Conservation (phyloP, 1,140 invertebrate species). For the Onthophagus taurus region DNA sequence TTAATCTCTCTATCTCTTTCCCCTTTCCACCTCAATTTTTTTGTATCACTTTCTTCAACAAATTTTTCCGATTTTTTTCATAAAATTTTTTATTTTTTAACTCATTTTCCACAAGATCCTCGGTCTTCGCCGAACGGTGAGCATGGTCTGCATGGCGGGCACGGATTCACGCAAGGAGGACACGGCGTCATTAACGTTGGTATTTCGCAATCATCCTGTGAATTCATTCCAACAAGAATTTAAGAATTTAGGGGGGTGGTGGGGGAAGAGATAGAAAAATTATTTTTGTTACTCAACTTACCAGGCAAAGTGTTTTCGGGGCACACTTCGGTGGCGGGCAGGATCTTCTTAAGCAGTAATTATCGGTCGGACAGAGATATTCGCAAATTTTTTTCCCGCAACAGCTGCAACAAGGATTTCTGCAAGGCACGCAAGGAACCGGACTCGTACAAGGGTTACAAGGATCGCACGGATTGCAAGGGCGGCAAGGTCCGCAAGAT, state of each 20-base stretch:
- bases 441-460: conserved; percentile 6
- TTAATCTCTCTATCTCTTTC: no score
- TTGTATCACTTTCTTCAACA: background rate
- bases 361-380: conserved; percentile 8
- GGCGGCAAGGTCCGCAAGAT: conserved; percentile 20
- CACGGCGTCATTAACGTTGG: conserved; percentile 9
- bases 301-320: conserved; percentile 7
- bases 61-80: conserved; percentile 14
- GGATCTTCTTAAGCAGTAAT: conserved; percentile 6
- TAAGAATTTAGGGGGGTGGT: no score
- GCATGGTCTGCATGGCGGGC: no score
- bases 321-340: conserved; percentile 8
- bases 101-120: no score
- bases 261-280: no score
- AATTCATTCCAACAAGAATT: no score
- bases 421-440: conserved; percentile 8
- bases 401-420: conserved; percentile 12
- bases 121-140: no score
- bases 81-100: conserved; percentile 14
- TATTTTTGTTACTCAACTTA: conserved; percentile 15
- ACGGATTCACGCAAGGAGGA: conserved; percentile 20
- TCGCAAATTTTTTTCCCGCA: conserved; percentile 10
- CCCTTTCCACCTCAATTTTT: no score
- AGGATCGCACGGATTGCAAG: conserved; percentile 18
- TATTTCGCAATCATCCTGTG: conserved; percentile 9